Evolutionary conservation across 2,888 invertebrate species (phyloP).

Genomic region (Pocota personata): DNA sequence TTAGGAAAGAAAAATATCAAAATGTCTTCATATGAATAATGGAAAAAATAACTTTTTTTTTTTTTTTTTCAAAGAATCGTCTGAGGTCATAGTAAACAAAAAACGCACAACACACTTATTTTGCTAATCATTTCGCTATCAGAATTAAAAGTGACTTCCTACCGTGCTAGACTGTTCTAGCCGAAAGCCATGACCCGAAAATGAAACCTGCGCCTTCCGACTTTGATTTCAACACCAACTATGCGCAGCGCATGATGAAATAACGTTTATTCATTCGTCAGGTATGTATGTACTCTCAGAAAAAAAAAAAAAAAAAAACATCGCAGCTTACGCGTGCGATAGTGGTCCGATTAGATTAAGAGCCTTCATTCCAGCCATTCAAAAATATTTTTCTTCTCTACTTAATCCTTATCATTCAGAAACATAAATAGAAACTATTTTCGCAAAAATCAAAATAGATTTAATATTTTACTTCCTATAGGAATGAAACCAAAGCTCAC

Average conservation of each 20-base stretch:
- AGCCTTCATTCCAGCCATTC: not conserved
- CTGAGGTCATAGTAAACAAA: not conserved
- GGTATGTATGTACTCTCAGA: not conserved
- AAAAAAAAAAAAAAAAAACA: not conserved
- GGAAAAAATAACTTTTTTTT: not conserved
- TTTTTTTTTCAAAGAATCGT: too few species aligned
- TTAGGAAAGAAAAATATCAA: too few species aligned
- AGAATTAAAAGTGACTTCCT: not conserved
- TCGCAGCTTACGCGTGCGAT: conserved; percentile 13
- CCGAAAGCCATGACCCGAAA: conserved; percentile 6
- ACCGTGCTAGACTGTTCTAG: not conserved
- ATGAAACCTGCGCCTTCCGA: conserved; percentile 4
- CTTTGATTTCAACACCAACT: not conserved
- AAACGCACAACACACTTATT: not conserved
- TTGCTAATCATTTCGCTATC: not conserved
- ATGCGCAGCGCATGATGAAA: conserved; percentile 17
- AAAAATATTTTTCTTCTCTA: not conserved
- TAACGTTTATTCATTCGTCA: conserved; percentile 6
- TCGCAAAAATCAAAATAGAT: conserved; percentile 19
- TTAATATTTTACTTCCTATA: conserved; percentile 23
- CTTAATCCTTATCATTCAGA: not conserved
- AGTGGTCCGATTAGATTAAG: not conserved
- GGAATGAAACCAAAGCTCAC: not conserved
- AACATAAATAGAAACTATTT: conserved; percentile 9
- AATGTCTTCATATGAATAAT: too few species aligned